These are phyloP conservation scores for Trichechus manatus DNA, from an alignment of 2,113 vertebrate species.

Conservation along the genomic window DNA sequence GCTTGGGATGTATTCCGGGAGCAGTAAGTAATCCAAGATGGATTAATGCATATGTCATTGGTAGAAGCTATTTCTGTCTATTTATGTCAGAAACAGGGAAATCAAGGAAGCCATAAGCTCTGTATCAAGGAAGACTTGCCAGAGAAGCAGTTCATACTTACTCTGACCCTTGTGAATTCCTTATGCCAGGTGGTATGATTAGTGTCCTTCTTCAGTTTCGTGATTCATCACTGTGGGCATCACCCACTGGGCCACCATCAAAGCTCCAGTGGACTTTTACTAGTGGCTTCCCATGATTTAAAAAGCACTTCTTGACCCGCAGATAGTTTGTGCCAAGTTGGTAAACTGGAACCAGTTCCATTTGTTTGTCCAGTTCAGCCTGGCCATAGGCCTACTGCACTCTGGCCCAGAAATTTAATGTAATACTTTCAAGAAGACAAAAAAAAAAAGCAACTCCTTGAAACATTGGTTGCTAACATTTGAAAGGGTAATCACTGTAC, in stretches of 20 bases:
- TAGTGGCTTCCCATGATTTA: slow-evolving; percentile 13
- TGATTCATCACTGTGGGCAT: not conserved
- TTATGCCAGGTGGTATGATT: not conserved
- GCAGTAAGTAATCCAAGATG: not conserved
- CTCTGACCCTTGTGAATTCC: not conserved
- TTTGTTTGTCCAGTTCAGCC: slow-evolving; percentile 36
- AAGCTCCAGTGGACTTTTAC: slow-evolving; percentile 39
- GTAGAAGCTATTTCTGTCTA: not conserved
- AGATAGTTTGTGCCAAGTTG: not conserved
- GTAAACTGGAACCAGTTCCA: slow-evolving; percentile 42
- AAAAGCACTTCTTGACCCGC: slow-evolving; percentile 38
- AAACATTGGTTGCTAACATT: not conserved
- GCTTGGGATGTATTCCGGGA: not conserved
- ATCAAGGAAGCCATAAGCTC: not conserved
- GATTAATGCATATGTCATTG: not conserved
- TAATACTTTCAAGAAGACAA: slow-evolving; percentile 53
- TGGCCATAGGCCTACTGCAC: not conserved
- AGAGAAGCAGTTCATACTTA: not conserved
- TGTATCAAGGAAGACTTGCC: not conserved
- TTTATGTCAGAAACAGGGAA: not conserved
- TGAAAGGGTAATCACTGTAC: slow-evolving; percentile 1
- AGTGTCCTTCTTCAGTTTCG: slow-evolving; percentile 21
- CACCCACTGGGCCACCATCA: not conserved
- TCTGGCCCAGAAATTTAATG: not conserved
- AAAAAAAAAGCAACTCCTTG: not conserved